Evolutionary conservation across 2,113 vertebrate genomes (phyloP).

Genomic region (Corythornis vintsioides): DNA sequence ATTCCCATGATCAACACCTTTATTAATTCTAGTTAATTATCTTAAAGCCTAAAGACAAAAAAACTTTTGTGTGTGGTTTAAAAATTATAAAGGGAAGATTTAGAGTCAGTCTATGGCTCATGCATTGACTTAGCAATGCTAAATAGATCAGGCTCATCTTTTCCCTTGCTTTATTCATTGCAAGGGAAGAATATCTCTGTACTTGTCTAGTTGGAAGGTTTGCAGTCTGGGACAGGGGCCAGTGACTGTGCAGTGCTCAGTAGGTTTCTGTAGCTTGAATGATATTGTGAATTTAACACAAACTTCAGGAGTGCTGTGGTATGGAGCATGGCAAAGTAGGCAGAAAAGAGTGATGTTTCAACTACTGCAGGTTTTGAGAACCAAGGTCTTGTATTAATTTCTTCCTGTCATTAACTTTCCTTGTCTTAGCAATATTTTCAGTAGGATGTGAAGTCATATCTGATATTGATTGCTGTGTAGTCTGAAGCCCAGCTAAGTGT

Average conservation of each 20-base stretch:
- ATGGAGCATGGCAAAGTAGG: neutral
- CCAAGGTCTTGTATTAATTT: neutral
- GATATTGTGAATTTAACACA: neutral
- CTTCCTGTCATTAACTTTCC: constrained; percentile 17
- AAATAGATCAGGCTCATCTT: neutral
- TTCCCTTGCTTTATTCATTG: neutral
- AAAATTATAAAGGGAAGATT: neutral
- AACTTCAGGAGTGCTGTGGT: neutral
- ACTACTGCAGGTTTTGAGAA: neutral
- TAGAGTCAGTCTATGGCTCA: neutral
- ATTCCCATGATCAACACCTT: neutral
- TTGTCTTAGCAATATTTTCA: neutral
- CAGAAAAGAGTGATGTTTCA: neutral
- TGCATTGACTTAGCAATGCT: neutral
- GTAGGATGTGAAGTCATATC: constrained; percentile 31
- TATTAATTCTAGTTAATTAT: neutral
- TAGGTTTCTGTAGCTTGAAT: neutral
- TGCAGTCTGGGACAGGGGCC: neutral
- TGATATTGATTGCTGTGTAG: constrained; percentile 25
- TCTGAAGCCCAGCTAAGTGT: constrained; percentile 30
- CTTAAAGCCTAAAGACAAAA: neutral
- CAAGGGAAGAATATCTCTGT: neutral
- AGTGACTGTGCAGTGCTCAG: neutral
- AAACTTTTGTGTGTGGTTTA: neutral
- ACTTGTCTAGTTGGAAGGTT: neutral